These are phyloP conservation scores for Microctenopoma stevenorrisi DNA, from an alignment of 2,797 vertebrate genomes.

Conservation along the genomic window DNA sequence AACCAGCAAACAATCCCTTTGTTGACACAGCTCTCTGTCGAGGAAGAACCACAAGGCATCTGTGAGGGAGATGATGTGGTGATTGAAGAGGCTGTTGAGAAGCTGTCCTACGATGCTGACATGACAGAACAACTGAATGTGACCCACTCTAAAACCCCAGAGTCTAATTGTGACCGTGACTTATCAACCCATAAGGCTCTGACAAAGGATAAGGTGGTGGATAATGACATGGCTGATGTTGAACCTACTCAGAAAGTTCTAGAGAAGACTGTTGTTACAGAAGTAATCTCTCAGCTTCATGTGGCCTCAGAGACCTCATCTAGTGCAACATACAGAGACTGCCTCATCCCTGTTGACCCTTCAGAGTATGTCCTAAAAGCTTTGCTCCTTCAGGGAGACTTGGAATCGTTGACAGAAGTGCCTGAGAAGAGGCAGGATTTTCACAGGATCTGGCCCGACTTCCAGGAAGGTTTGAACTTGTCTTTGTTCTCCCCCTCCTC, in stretches of 20 bases:
- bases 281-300: not conserved
- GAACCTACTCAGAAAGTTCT: not conserved
- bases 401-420: not conserved
- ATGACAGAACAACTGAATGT: not conserved
- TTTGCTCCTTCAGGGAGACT: not conserved
- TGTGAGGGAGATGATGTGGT: not conserved
- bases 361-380: slow-evolving; percentile 3
- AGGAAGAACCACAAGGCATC: not conserved
- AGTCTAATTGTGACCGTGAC: slow-evolving; percentile 14
- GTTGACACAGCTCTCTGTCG: not conserved
- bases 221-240: not conserved
- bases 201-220: not conserved
- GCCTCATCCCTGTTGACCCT: not conserved
- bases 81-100: not conserved
- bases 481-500: slow-evolving; percentile 32
- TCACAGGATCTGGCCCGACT: slow-evolving; percentile 29
- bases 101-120: slow-evolving; percentile 1
- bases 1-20: not conserved
- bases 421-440: slow-evolving; percentile 15
- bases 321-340: not conserved
- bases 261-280: not conserved
- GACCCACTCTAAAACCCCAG: not conserved
- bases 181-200: not conserved
- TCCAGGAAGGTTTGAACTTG: slow-evolving; percentile 61
- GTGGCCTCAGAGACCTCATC: not conserved